phyloP scores from a whole-genome alignment of 2,113 vertebrate species.

The Paradoxurus hermaphroditus region DNA sequence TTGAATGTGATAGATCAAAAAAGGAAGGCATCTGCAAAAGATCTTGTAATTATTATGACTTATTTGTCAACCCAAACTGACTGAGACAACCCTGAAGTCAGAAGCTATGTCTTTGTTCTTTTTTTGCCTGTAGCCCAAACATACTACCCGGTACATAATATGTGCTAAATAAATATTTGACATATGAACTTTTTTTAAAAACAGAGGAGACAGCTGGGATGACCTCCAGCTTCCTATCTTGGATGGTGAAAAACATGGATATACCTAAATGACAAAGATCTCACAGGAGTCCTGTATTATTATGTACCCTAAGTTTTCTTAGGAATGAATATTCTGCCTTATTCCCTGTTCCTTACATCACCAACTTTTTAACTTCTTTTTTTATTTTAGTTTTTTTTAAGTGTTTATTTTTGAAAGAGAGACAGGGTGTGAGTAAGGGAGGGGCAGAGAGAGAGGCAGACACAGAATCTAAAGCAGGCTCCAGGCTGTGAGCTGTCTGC shows the following conservation, averaged over 20 bases:
- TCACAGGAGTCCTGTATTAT: neutral
- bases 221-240: neutral
- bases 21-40: neutral
- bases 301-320: neutral
- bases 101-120: conserved; percentile 20
- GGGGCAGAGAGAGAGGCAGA: no score
- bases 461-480: no score
- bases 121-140: neutral
- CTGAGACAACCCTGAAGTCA: neutral
- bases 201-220: neutral
- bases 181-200: neutral
- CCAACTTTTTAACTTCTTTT: neutral
- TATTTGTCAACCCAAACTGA: neutral
- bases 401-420: no score
- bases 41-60: conserved; percentile 46
- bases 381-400: no score
- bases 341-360: neutral
- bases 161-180: conserved; percentile 45
- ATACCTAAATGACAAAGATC: neutral
- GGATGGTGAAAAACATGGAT: neutral
- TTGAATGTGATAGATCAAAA: neutral
- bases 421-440: no score
- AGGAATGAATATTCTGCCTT: neutral
- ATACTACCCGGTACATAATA: neutral
- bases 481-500: no score